Conservation (phyloP, 2,888 invertebrate genomes). For the Dasysyrphus tricinctus region DNA sequence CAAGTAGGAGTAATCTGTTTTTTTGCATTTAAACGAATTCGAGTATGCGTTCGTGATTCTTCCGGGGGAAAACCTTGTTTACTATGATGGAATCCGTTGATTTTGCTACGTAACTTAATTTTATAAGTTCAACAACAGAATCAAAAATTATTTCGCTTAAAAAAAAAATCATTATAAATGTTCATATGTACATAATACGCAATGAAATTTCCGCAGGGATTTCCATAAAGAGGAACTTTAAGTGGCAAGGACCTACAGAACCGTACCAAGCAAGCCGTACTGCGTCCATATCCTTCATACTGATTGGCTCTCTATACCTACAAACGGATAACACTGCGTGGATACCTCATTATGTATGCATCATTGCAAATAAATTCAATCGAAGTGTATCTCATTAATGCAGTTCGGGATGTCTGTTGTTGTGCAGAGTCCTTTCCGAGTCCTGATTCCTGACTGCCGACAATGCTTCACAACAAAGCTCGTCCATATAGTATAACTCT, state of each 20-base stretch:
- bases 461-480: slow-evolving; percentile 17
- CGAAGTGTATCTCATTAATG: slow-evolving; percentile 72
- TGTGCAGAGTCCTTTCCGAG: slow-evolving; percentile 23
- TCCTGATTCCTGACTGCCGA: slow-evolving; percentile 14
- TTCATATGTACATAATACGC: neutral
- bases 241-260: slow-evolving; percentile 30
- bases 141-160: slow-evolving; percentile 3
- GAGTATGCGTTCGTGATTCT: slow-evolving; percentile 23
- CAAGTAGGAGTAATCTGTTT: slow-evolving; percentile 41
- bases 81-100: slow-evolving; percentile 10
- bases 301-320: slow-evolving; percentile 3
- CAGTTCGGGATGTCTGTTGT: slow-evolving; percentile 20
- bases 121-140: slow-evolving; percentile 23
- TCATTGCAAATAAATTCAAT: slow-evolving; percentile 72
- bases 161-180: neutral
- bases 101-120: slow-evolving; percentile 30
- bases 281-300: slow-evolving; percentile 21
- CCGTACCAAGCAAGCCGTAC: no score
- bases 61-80: slow-evolving; percentile 11
- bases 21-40: neutral
- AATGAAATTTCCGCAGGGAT: slow-evolving; percentile 40
- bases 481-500: neutral
- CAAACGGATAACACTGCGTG: neutral
- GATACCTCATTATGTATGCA: slow-evolving; percentile 65
- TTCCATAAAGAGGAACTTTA: slow-evolving; percentile 27